Evolutionary conservation across 1,140 invertebrate species (phyloP).

Genomic region (Diuraphis noxia): DNA sequence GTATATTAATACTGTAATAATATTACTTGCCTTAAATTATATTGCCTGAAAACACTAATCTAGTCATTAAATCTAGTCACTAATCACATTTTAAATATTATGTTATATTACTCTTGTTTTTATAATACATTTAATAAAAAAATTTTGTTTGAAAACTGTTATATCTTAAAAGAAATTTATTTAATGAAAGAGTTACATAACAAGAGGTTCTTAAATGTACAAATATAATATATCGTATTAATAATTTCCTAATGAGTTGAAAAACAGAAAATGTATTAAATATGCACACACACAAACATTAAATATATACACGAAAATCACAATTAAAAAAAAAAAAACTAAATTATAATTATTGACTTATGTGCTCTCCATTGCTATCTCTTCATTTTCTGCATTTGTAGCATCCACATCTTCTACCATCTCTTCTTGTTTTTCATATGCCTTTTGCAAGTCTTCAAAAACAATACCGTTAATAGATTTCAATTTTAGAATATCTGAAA

Average conservation of each 20-base stretch:
- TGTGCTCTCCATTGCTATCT: slow-evolving; percentile 27
- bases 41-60: slow-evolving; percentile 31
- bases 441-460: slow-evolving; percentile 34
- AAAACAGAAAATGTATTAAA: background rate
- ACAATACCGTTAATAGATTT: background rate
- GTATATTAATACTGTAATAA: background rate
- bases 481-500: slow-evolving; percentile 41
- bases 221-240: background rate
- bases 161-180: background rate
- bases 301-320: background rate
- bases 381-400: slow-evolving; percentile 2
- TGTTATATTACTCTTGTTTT: slow-evolving; percentile 27
- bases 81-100: slow-evolving; percentile 6
- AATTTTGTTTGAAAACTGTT: background rate
- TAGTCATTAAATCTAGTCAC: slow-evolving; percentile 45
- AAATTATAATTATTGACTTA: background rate
- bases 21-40: slow-evolving; percentile 1
- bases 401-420: slow-evolving; percentile 23
- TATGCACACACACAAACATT: background rate
- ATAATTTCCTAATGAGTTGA: background rate
- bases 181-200: background rate
- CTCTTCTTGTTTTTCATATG: slow-evolving; percentile 38
- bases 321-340: background rate
- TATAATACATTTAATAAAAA: slow-evolving; percentile 14
- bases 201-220: background rate